Percentiles rank a stretch among this genome's conserved stretches.
Evolutionary conservation across 2,888 invertebrate species (phyloP).

Genomic region (Sinohyriopsis cumingii): DNA sequence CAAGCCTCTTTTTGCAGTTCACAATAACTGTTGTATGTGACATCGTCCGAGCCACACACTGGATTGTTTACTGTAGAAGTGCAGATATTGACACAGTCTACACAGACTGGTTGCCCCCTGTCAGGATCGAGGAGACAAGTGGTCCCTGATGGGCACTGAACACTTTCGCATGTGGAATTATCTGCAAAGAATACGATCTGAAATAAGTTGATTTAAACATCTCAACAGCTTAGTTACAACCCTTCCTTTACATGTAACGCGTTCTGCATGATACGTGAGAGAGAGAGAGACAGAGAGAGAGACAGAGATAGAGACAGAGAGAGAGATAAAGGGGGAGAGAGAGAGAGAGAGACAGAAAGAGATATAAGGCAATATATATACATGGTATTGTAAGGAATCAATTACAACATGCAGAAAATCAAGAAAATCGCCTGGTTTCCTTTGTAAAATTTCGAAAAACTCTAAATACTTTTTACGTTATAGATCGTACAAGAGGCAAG

Average conservation of each 20-base stretch:
- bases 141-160: constrained; percentile 73
- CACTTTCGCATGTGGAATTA: constrained; percentile 16
- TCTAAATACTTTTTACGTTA: too few relatives aligned
- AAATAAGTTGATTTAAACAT: background rate
- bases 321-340: constrained; percentile 1
- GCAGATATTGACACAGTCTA: constrained; percentile 22
- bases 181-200: constrained; percentile 15
- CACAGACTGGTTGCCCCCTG: constrained; percentile 80
- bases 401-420: too few relatives aligned
- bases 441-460: too few relatives aligned
- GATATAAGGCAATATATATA: constrained; percentile 5
- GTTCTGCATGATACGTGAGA: background rate
- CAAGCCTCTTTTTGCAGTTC: constrained; percentile 86
- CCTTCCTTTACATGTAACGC: too few relatives aligned
- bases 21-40: constrained; percentile 85
- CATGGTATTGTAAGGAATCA: too few relatives aligned
- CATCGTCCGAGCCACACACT: constrained; percentile 83
- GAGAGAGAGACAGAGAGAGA: background rate
- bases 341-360: constrained; percentile 9
- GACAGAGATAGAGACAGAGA: constrained; percentile 3
- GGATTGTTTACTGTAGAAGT: constrained; percentile 2
- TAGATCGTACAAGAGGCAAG: too few relatives aligned
- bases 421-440: too few relatives aligned
- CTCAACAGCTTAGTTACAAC: too few relatives aligned
- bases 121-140: constrained; percentile 80